Conservation (phyloP, 2,888 invertebrate species). For the Nomada ruficornis region DNA sequence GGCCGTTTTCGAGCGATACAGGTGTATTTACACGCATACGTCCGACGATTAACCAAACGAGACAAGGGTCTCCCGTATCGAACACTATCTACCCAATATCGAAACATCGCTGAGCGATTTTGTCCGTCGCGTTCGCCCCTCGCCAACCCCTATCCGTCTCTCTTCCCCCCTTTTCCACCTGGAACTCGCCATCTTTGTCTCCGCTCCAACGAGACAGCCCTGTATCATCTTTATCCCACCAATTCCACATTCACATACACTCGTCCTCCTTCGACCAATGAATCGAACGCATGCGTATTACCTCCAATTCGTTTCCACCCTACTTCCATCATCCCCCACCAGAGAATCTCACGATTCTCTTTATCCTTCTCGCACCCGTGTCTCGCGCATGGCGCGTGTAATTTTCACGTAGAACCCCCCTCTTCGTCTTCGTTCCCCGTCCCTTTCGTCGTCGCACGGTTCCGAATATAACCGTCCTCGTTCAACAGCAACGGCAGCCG, state of each 20-base stretch:
- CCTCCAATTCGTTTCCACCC: conserved; percentile 14
- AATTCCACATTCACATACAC: not conserved
- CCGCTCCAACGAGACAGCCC: conserved; percentile 48
- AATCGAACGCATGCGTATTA: conserved; percentile 46
- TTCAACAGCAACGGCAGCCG: conserved; percentile 31
- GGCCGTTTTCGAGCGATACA: conserved; percentile 36
- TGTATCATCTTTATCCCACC: conserved; percentile 25
- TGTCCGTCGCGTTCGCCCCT: conserved; percentile 77
- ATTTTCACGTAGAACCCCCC: conserved; percentile 77
- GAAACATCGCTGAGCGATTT: conserved; percentile 82
- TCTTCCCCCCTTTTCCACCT: not conserved
- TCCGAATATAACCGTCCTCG: conserved; percentile 2
- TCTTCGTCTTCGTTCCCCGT: conserved; percentile 50
- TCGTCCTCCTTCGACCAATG: conserved; percentile 12
- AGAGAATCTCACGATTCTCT: not conserved
- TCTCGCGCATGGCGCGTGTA: conserved; percentile 79
- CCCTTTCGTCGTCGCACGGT: not conserved
- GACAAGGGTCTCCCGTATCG: conserved; percentile 80
- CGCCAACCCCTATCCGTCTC: conserved; percentile 40
- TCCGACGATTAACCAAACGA: conserved; percentile 78
- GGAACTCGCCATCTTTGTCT: conserved; percentile 45
- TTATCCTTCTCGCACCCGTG: conserved; percentile 47
- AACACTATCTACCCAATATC: conserved; percentile 79
- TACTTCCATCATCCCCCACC: conserved; percentile 14
- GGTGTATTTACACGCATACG: conserved; percentile 64